Percentiles rank a stretch among this genome's conserved stretches.
Conservation (phyloP, 1,140 invertebrate genomes). For the Heliconius himera region DNA sequence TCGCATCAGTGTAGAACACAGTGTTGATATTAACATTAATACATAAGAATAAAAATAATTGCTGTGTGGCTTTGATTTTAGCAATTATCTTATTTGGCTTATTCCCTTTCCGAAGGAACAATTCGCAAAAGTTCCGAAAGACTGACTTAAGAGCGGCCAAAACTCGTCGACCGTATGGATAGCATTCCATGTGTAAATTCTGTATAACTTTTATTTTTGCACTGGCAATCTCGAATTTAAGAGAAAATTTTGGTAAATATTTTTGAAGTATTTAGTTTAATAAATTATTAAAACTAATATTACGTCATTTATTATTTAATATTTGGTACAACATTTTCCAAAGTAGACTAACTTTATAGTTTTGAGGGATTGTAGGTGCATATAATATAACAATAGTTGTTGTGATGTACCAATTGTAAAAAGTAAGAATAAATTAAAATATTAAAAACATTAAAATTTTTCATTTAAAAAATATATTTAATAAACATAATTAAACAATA, state of each 20-base stretch:
- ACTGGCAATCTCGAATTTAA: neutral
- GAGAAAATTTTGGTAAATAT: neutral
- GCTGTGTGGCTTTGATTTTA: too few relatives aligned
- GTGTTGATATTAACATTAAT: too few relatives aligned
- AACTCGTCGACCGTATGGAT: too few relatives aligned
- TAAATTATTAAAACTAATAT: neutral
- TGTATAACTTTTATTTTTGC: neutral
- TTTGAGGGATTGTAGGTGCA: constrained; percentile 18
- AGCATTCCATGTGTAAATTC: too few relatives aligned
- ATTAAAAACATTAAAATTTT: neutral
- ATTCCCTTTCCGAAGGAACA: too few relatives aligned
- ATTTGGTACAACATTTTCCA: neutral
- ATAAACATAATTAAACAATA: neutral
- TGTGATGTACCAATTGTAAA: constrained; percentile 1
- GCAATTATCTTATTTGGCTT: too few relatives aligned
- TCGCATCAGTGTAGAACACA: too few relatives aligned
- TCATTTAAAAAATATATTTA: neutral
- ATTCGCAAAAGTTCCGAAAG: too few relatives aligned
- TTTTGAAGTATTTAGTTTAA: neutral
- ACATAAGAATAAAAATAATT: too few relatives aligned
- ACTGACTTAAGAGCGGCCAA: too few relatives aligned
- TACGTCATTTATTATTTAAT: neutral
- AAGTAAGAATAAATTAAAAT: constrained; percentile 1
- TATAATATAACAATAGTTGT: neutral
- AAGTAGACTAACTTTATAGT: constrained; percentile 36